Evolutionary conservation across 1,140 invertebrate genomes (phyloP).

Genomic region (Temnothorax longispinosus): DNA sequence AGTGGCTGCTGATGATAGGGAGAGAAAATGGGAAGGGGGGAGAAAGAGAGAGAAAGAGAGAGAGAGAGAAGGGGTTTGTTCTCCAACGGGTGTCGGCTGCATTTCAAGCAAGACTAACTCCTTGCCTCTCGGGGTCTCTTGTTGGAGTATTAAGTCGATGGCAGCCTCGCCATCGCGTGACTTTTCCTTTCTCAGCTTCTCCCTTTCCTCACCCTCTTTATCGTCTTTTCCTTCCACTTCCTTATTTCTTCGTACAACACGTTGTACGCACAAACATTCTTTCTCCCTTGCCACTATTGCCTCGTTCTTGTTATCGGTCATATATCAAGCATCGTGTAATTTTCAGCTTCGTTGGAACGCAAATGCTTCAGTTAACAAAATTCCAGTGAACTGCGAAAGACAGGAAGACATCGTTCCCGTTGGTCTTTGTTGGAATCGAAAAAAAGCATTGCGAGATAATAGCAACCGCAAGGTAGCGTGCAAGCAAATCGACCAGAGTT

Average conservation of each 20-base stretch:
- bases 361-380: conserved; percentile 8
- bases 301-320: conserved; percentile 15
- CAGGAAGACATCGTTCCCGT: not conserved
- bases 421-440: not conserved
- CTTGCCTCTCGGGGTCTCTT: conserved; percentile 63
- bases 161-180: conserved; percentile 46
- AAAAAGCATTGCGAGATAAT: conserved; percentile 19
- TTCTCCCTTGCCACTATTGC: not conserved
- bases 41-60: conserved; percentile 45
- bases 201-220: not conserved
- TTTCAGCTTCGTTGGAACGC: conserved; percentile 1
- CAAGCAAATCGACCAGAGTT: conserved; percentile 30
- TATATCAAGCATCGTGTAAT: not conserved
- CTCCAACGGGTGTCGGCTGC: conserved; percentile 72
- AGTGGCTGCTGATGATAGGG: conserved; percentile 27
- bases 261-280: not conserved
- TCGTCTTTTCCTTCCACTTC: not conserved
- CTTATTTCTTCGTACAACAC: not conserved
- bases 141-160: conserved; percentile 73
- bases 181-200: conserved; percentile 33
- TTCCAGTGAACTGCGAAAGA: not conserved
- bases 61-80: conserved; percentile 72
- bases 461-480: not conserved
- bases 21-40: not conserved
- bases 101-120: conserved; percentile 79